These are phyloP conservation scores for Eurystomus gularis DNA, from an alignment of 2,113 vertebrate genomes.

Conservation along the genomic window DNA sequence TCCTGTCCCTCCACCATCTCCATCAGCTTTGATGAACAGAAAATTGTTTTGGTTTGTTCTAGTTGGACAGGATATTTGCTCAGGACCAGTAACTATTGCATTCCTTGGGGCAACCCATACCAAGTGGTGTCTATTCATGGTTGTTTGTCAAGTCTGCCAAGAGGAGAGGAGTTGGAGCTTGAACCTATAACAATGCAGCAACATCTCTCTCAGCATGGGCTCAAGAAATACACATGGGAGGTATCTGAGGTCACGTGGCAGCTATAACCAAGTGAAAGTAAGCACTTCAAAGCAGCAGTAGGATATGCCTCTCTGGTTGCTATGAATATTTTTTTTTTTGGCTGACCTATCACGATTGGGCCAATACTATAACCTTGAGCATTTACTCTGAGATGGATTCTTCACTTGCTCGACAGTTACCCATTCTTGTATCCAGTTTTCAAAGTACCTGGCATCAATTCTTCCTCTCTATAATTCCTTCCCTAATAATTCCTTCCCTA, in stretches of 20 bases:
- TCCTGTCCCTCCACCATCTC: not conserved
- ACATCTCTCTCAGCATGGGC: not conserved
- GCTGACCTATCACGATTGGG: not conserved
- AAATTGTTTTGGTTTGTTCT: not conserved
- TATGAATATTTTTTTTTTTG: not conserved
- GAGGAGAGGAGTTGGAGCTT: not conserved
- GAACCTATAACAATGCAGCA: not conserved
- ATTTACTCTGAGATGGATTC: not conserved
- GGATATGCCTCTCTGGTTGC: not conserved
- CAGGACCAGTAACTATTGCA: not conserved
- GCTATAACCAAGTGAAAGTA: not conserved
- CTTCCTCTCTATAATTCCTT: not conserved
- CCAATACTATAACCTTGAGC: not conserved
- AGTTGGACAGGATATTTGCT: not conserved
- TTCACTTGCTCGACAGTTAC: not conserved
- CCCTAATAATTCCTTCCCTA: not conserved
- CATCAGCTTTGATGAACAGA: not conserved
- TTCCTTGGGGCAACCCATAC: not conserved
- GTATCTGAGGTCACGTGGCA: not conserved
- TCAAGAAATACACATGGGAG: not conserved
- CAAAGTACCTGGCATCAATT: not conserved
- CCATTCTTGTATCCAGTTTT: not conserved
- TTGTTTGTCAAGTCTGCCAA: not conserved
- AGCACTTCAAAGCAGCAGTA: not conserved
- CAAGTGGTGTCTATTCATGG: not conserved